Evolutionary conservation across 1,140 invertebrate genomes (phyloP), one percentile per base, ranked within the genome.

Genomic region (Lepidurus packardi): DNA sequence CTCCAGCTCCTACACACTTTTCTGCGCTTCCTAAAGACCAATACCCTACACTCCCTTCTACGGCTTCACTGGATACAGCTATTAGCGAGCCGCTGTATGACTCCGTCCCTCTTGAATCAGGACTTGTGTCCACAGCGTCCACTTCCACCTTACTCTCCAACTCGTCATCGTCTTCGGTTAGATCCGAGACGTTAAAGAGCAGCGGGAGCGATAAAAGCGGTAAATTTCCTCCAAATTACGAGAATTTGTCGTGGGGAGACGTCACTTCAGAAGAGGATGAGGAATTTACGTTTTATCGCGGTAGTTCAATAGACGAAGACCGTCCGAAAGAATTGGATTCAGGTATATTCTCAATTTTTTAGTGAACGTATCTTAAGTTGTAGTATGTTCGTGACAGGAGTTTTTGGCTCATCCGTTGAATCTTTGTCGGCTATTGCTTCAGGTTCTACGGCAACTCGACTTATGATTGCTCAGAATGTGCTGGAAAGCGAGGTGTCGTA

Each of bases 71-170:
- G 13, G 80, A 81, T 44, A 80, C 80, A 42, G 79, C 79, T 11
- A 81, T 81, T 21, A 81, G 91, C 81, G 92, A 94, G 83, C 92
- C 91, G 7, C 92, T 92, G 82, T 94, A 94, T 81, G 92, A 94
- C 85, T 91, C 91, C 79, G 92, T 94, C 53, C 91, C 92, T 2
- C 86, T 91, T 74, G 92, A 94, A 65, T 91, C 80, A 77, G 83
- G n/a, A 95, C 94, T 86, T 95, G 94, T 86, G 93, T 94, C 83
- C 94, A 95, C 85, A 94, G 94, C 86, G 92, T 94, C 84, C 94
- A 94, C 84, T 94, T 94, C 82, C 90, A 94, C 83, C 89, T 92
- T 91, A 93, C 85, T 89, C 89, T 89, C 45, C 78, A 79, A 80
- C 73, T 78, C 24, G 1, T 47, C 65, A 45, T 47, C 43, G 42